phyloP scores from a whole-genome alignment of 2,113 vertebrate species.

The Calidris pygmaea region DNA sequence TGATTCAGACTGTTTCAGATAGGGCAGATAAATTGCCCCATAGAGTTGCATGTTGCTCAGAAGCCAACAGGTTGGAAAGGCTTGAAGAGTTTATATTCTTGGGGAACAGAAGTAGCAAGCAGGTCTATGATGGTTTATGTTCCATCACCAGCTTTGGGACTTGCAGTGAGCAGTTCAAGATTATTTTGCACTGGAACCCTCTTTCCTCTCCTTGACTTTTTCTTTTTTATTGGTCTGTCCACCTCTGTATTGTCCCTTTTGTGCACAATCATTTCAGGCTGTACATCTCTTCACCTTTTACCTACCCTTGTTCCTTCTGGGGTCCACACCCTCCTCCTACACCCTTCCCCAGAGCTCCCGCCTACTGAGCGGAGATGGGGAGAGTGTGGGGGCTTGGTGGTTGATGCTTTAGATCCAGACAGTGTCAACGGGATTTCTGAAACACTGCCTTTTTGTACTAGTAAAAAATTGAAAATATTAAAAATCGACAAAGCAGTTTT shows the following conservation, averaged over 20 bases:
- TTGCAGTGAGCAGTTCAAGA: neutral
- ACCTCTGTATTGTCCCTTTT: neutral
- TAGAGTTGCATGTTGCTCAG: neutral
- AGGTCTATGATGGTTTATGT: neutral
- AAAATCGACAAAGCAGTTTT: neutral
- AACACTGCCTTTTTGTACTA: neutral
- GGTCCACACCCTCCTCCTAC: conserved; percentile 45
- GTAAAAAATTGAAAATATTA: neutral
- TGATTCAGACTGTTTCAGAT: neutral
- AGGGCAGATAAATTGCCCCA: neutral
- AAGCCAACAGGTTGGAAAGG: neutral
- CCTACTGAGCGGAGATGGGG: neutral
- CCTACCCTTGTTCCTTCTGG: neutral
- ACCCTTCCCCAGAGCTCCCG: neutral
- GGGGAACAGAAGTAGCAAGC: neutral
- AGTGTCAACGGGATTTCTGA: accelerated
- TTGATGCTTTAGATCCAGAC: accelerated
- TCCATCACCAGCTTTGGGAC: neutral
- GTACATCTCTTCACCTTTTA: neutral
- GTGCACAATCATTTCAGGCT: neutral
- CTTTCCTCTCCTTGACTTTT: accelerated
- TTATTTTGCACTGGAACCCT: neutral
- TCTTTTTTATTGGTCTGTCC: neutral
- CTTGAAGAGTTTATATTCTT: neutral
- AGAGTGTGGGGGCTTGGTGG: neutral